Evolutionary conservation across 2,888 invertebrate species (phyloP).

Genomic region (Hirtodrosophila confusa): DNA sequence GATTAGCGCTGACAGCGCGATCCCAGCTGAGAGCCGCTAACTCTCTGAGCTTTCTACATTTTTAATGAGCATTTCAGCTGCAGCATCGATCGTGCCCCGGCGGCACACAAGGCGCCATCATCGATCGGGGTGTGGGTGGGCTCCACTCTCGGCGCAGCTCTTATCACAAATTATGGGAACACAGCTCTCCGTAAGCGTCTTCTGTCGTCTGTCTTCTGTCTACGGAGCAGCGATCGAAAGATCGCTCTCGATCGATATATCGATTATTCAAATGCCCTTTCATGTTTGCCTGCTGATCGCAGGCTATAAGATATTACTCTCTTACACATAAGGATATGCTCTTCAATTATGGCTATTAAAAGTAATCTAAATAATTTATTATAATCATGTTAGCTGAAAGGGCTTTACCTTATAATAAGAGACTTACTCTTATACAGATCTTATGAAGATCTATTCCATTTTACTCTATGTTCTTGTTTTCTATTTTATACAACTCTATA

Average conservation of each 20-base stretch:
- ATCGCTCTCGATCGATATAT: slow-evolving; percentile 8
- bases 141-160: slow-evolving; percentile 24
- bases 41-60: slow-evolving; percentile 72
- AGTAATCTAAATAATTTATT: no score
- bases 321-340: no score
- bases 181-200: slow-evolving; percentile 19
- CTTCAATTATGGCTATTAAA: no score
- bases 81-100: slow-evolving; percentile 64
- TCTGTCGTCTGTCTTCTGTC: slow-evolving; percentile 4
- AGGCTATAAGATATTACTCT: no score
- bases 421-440: no score
- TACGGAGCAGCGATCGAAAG: slow-evolving; percentile 9
- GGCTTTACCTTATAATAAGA: no score
- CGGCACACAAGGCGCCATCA: slow-evolving; percentile 49
- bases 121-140: slow-evolving; percentile 30
- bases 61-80: slow-evolving; percentile 77
- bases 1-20: slow-evolving; percentile 72
- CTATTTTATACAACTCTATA: no score
- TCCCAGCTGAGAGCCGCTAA: slow-evolving; percentile 45
- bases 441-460: no score
- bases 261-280: slow-evolving; percentile 36
- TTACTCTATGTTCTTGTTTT: no score
- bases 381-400: no score
- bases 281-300: neutral
- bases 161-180: slow-evolving; percentile 62